These are phyloP conservation scores for Festucalex cinctus DNA, from an alignment of 2,113 vertebrate genomes.

Conservation along the genomic window DNA sequence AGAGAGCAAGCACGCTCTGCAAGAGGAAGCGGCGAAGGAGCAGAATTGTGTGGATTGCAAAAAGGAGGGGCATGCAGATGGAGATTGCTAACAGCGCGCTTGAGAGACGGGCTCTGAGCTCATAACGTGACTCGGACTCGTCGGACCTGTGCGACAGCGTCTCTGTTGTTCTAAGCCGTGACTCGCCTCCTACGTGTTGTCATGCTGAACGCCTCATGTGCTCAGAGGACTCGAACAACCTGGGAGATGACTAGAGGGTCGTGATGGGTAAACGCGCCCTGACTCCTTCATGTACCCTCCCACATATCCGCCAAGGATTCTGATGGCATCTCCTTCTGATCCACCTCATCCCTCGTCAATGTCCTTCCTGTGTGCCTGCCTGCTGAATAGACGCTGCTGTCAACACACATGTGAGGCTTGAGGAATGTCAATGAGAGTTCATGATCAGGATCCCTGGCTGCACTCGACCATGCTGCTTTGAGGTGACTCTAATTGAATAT, in stretches of 20 bases:
- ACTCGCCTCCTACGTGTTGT: constrained; percentile 25
- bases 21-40: constrained; percentile 34
- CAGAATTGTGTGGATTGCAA: constrained; percentile 40
- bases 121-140: constrained; percentile 28
- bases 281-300: constrained; percentile 35
- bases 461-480: constrained; percentile 26
- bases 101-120: constrained; percentile 17
- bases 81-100: constrained; percentile 33
- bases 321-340: constrained; percentile 42
- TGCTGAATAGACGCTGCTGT: constrained; percentile 46
- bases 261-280: constrained; percentile 58
- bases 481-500: constrained; percentile 29
- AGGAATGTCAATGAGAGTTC: constrained; percentile 13
- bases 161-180: constrained; percentile 16
- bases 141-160: constrained; percentile 40
- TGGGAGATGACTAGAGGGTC: constrained; percentile 38
- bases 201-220: constrained; percentile 39
- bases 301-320: constrained; percentile 36
- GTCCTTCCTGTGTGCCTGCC: constrained; percentile 33
- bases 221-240: constrained; percentile 40
- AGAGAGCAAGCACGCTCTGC: constrained; percentile 52
- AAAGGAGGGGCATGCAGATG: constrained; percentile 53
- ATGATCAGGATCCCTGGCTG: constrained; percentile 32
- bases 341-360: constrained; percentile 32
- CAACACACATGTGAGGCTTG: constrained; percentile 39